A percentile compares a stretch with the other conserved stretches of the same genome.
phyloP scores from a whole-genome alignment of 2,797 vertebrate genomes.

The Lutjanus campechanus region DNA sequence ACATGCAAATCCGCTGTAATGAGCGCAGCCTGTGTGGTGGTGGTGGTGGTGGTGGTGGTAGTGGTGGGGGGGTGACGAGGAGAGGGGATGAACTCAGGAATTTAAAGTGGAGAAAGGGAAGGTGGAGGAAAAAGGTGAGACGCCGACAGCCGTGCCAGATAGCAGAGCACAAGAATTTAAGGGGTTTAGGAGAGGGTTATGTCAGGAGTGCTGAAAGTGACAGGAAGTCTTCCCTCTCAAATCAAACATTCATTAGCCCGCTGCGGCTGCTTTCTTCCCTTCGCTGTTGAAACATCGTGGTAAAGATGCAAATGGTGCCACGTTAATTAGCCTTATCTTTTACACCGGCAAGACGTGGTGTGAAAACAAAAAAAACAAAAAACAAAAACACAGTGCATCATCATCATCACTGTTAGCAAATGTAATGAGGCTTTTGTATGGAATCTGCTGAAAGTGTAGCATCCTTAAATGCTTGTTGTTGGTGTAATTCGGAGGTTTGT shows the following conservation, averaged over 20 bases:
- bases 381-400: constrained; percentile 29
- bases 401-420: constrained; percentile 51
- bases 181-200: constrained; percentile 58
- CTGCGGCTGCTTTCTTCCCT: constrained; percentile 59
- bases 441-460: constrained; percentile 46
- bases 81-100: constrained; percentile 68
- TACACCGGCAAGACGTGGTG: constrained; percentile 64
- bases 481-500: constrained; percentile 22
- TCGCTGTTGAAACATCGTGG: constrained; percentile 63
- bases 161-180: constrained; percentile 59
- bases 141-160: constrained; percentile 53
- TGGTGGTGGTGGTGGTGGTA: constrained; percentile 28
- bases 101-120: constrained; percentile 73
- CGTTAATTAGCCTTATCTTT: constrained; percentile 77
- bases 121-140: constrained; percentile 65
- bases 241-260: constrained; percentile 81
- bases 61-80: not conserved
- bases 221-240: constrained; percentile 72
- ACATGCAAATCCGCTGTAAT: constrained; percentile 87
- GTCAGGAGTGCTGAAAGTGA: constrained; percentile 65
- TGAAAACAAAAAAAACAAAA: constrained; percentile 31
- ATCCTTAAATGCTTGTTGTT: constrained; percentile 45
- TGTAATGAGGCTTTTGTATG: constrained; percentile 65
- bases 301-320: constrained; percentile 71
- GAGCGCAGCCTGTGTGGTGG: constrained; percentile 79